phyloP scores from a whole-genome alignment of 2,797 vertebrate species.

The Enteromius radiatus region DNA sequence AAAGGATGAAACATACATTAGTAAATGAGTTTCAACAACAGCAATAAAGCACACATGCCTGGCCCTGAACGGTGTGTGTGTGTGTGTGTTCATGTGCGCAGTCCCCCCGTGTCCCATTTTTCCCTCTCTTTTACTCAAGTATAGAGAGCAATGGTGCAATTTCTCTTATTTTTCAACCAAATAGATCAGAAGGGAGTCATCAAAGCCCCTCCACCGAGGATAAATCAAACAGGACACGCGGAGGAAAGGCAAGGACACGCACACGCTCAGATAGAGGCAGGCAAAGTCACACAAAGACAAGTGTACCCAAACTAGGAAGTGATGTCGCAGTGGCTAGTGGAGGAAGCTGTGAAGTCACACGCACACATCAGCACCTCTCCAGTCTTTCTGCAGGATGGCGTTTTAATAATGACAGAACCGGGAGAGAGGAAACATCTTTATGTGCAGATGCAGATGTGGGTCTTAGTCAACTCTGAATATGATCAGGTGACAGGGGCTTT shows the following conservation, averaged over 20 bases:
- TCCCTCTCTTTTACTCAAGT: conserved; percentile 43
- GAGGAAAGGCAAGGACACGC: conserved; percentile 45
- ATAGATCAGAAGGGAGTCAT: conserved; percentile 59
- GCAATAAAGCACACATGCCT: conserved; percentile 44
- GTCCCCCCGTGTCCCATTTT: conserved; percentile 38
- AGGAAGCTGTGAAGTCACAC: conserved; percentile 32
- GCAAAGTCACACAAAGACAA: conserved; percentile 45
- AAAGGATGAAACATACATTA: conserved; percentile 57
- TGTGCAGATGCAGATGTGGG: conserved; percentile 58
- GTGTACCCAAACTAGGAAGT: conserved; percentile 20
- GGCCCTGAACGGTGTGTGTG: conserved; percentile 33
- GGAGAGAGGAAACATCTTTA: conserved; percentile 40
- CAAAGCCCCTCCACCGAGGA: conserved; percentile 53
- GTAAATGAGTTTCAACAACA: conserved; percentile 55
- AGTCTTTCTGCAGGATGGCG: conserved; percentile 8
- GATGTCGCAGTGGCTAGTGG: conserved; percentile 22
- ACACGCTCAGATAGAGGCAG: conserved; percentile 13
- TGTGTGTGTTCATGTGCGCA: conserved; percentile 15
- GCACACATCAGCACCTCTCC: conserved; percentile 14
- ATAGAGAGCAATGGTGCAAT: conserved; percentile 37
- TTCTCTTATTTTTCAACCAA: conserved; percentile 49
- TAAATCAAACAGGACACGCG: conserved; percentile 56
- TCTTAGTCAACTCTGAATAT: conserved; percentile 64
- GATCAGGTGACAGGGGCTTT: conserved; percentile 51
- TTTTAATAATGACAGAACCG: conserved; percentile 53